Percentiles rank a stretch among this genome's conserved stretches.
phyloP scores from a whole-genome alignment of 2,797 vertebrate genomes.

The Periophthalmus magnuspinnatus region DNA sequence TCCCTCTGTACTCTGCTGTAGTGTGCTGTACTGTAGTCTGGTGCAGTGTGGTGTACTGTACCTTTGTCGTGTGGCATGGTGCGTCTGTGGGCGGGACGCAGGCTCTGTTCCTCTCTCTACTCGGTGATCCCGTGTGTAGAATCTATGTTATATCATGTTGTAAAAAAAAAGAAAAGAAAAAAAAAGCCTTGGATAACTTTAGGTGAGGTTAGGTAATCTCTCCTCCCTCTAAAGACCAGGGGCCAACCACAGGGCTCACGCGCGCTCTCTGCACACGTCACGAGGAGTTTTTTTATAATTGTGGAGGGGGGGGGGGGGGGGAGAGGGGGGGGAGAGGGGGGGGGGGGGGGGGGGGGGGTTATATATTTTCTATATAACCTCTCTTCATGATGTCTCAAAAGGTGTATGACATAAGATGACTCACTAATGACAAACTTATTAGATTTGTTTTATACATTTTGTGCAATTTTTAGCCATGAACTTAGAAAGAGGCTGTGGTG shows the following conservation, averaged over 20 bases:
- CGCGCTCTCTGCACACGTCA: not conserved
- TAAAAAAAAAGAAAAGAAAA: not conserved
- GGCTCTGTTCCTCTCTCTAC: not conserved
- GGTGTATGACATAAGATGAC: not conserved
- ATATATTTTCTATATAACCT: not conserved
- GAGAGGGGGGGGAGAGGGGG: no score
- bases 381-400: not conserved
- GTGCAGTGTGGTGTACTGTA: constrained; percentile 27
- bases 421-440: no score
- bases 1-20: constrained; percentile 54
- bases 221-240: not conserved
- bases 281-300: not conserved
- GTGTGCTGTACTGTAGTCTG: constrained; percentile 32
- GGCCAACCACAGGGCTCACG: constrained; percentile 11
- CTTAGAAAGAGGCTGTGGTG: no score
- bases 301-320: not conserved
- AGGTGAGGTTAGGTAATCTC: not conserved
- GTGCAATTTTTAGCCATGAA: no score
- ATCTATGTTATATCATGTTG: constrained; percentile 15
- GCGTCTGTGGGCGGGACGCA: constrained; percentile 28
- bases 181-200: not conserved
- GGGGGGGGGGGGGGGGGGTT: no score
- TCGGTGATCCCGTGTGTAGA: not conserved
- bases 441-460: no score
- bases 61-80: constrained; percentile 59